Evolutionary conservation across 2,797 vertebrate species (phyloP), one percentile per base, ranked within the genome.

Genomic region (Nyctalus aviator): DNA sequence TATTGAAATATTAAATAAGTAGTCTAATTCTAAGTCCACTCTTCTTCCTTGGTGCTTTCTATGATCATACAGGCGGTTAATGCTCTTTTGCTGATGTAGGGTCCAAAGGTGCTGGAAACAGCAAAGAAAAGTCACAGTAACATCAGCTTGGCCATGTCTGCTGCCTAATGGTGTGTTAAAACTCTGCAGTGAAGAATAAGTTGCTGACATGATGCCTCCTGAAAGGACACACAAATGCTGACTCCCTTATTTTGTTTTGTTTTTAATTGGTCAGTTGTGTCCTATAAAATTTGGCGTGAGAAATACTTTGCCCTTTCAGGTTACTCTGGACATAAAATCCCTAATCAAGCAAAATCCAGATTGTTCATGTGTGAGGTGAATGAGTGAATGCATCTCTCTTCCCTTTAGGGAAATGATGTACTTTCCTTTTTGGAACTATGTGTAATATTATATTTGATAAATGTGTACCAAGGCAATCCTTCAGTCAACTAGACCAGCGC

Each of bases 211-310:
- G 91, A 73, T 88, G 41, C 57, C 64, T 93, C 73, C 69, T 84
- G 83, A 92, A 96, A 88, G 84, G 92, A 90, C 84, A 94, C 75
- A 92, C 57, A 79, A 64, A 75, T 93, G 94, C 96, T 97, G 93
- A 96, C 84, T 66, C 73, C 32, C 90, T 89, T 18, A 64, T n/a
- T n/a, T n/a, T 64, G n/a, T 77, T 95, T 92, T 91, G 37, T 81
- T 48, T 95, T 93, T 95, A 96, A 96, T 96, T 96, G 85, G 90
- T 82, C 90, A 95, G 90, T 90, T 95, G 82, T 76, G 41, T 96
- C 90, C 90, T 88, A 71, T 95, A 95, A 96, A 95, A 92, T 90
- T 85, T 96, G 88, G 64, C 89, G 64, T 44, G 73, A 94, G 92
- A 92, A 95, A 95, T 90, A 93, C 64, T 94, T 91, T 90, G 57